phyloP scores from a whole-genome alignment of 2,888 invertebrate species.

The Callyntrura guangdongensis region DNA sequence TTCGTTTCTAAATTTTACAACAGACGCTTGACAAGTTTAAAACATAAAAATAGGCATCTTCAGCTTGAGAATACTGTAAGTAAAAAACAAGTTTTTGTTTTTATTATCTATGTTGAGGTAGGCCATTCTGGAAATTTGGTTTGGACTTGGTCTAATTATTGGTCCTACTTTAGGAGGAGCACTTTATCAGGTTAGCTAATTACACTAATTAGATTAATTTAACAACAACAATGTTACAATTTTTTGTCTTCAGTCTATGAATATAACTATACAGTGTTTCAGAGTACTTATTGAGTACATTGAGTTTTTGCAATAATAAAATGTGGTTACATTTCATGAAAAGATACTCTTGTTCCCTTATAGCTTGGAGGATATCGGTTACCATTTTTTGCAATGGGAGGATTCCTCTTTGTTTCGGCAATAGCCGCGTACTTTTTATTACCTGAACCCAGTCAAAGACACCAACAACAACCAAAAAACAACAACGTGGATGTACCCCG shows the following conservation, averaged over 20 bases:
- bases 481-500: constrained; percentile 78
- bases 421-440: constrained; percentile 91
- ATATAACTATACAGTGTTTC: no score
- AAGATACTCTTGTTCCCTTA: neutral
- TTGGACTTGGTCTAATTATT: constrained; percentile 86
- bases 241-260: no score
- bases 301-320: no score
- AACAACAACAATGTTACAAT: no score
- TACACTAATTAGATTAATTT: no score
- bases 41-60: no score
- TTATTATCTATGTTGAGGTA: constrained; percentile 68
- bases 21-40: no score
- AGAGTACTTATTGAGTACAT: neutral
- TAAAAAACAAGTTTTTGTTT: neutral
- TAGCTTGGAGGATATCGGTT: constrained; percentile 91
- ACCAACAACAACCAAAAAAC: constrained; percentile 85
- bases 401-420: constrained; percentile 91
- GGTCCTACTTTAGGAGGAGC: constrained; percentile 86
- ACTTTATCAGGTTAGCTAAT: constrained; percentile 85
- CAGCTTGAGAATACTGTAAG: neutral
- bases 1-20: no score
- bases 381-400: constrained; percentile 93
- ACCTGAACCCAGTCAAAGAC: constrained; percentile 87
- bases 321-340: no score
- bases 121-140: constrained; percentile 86